phyloP scores from a whole-genome alignment of 2,113 vertebrate genomes.

The Eudyptes chrysolophus region DNA sequence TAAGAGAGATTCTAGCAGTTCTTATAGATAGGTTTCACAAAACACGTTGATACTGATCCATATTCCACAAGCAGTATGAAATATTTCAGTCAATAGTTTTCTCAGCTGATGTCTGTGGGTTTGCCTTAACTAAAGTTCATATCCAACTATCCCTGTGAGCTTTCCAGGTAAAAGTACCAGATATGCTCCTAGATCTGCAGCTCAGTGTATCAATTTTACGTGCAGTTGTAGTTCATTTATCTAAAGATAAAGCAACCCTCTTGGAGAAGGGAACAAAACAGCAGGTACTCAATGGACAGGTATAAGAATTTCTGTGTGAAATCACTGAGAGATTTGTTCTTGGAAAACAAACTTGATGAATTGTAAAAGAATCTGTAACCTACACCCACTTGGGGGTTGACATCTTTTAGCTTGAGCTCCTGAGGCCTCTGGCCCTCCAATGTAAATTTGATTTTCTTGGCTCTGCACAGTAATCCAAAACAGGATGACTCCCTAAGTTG shows the following conservation, averaged over 20 bases:
- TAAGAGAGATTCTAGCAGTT: neutral
- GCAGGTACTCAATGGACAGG: neutral
- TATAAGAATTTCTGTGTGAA: neutral
- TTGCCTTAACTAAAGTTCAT: neutral
- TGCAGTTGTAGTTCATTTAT: neutral
- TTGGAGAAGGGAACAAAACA: neutral
- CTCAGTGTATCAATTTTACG: neutral
- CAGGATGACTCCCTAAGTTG: neutral
- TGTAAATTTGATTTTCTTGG: neutral
- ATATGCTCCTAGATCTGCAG: neutral
- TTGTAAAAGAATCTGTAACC: neutral
- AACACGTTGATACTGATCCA: neutral
- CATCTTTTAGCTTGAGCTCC: neutral
- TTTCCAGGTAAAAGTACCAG: neutral
- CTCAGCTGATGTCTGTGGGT: neutral
- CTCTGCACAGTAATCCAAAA: neutral
- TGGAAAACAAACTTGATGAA: neutral
- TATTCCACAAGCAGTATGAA: neutral
- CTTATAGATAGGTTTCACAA: neutral
- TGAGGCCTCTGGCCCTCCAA: neutral
- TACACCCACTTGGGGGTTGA: neutral
- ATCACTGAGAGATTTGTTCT: neutral
- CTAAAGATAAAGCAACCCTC: neutral
- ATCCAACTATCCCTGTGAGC: neutral
- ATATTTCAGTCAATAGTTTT: neutral